Conservation (phyloP, 2,797 vertebrate species). For the Danionella dracula region DNA sequence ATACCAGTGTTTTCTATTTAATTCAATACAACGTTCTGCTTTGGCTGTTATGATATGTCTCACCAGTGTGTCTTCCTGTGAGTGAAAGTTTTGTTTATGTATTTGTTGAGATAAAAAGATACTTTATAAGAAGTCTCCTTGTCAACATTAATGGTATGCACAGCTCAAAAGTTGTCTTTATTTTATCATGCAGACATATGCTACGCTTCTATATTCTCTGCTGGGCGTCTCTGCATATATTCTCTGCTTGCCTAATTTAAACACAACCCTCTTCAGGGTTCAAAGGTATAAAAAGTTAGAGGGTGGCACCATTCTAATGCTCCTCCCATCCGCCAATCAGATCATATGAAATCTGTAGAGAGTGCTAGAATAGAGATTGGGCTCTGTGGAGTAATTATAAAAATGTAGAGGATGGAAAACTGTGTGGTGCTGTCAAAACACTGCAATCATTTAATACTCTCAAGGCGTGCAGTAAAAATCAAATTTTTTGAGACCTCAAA, state of each 20-base stretch:
- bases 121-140: not conserved
- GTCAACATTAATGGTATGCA: not conserved
- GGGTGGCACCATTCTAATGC: constrained; percentile 4
- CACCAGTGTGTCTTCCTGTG: not conserved
- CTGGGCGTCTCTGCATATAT: too few species aligned
- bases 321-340: not conserved
- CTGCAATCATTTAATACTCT: constrained; percentile 31
- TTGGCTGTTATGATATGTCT: not conserved
- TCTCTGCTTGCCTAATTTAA: constrained; percentile 36
- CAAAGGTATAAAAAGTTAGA: constrained; percentile 3
- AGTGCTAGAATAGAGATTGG: constrained; percentile 1
- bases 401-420: constrained; percentile 35
- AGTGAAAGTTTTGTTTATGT: not conserved
- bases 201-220: too few species aligned
- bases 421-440: constrained; percentile 31
- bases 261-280: constrained; percentile 5
- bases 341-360: not conserved
- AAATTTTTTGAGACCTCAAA: constrained; percentile 29
- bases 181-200: constrained; percentile 50
- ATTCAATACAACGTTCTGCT: not conserved
- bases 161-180: constrained; percentile 13
- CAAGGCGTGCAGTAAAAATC: constrained; percentile 32
- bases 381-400: constrained; percentile 38
- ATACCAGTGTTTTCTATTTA: not conserved
- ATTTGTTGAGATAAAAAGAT: too few species aligned